Percentiles rank a stretch among this genome's conserved stretches.
These are phyloP conservation scores for Arvicanthis niloticus DNA, from an alignment of 2,113 vertebrate genomes.

Conservation along the genomic window DNA sequence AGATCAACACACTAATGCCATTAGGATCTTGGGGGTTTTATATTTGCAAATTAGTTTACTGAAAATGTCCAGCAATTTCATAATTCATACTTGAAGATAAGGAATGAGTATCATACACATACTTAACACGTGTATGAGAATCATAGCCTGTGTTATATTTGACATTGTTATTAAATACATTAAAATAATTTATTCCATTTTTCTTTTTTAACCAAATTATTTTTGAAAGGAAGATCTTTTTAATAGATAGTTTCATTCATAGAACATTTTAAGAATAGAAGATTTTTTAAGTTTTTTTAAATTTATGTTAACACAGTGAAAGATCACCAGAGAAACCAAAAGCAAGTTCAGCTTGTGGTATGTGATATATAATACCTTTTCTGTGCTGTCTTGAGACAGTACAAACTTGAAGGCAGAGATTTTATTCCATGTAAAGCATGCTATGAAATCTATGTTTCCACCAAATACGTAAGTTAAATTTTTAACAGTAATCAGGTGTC, in stretches of 20 bases:
- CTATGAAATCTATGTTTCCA: slow-evolving; percentile 35
- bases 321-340: slow-evolving; percentile 37
- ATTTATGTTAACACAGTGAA: slow-evolving; percentile 29
- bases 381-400: slow-evolving; percentile 62
- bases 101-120: neutral
- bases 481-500: slow-evolving; percentile 45
- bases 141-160: neutral
- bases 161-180: neutral
- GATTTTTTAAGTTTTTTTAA: slow-evolving; percentile 70
- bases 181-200: slow-evolving; percentile 47
- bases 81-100: neutral
- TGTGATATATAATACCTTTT: slow-evolving; percentile 16
- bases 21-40: slow-evolving; percentile 36
- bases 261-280: slow-evolving; percentile 52
- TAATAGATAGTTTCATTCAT: slow-evolving; percentile 60
- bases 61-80: neutral
- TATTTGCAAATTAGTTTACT: slow-evolving; percentile 43
- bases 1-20: neutral
- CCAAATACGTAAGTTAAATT: slow-evolving; percentile 58
- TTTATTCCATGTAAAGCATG: slow-evolving; percentile 56
- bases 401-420: slow-evolving; percentile 53
- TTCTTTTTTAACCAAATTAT: slow-evolving; percentile 35
- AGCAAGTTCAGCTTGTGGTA: slow-evolving; percentile 25
- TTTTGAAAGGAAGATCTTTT: slow-evolving; percentile 58
- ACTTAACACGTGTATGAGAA: neutral